Evolutionary conservation across 2,888 invertebrate species (phyloP).

Genomic region (Sminthurides aquaticus): DNA sequence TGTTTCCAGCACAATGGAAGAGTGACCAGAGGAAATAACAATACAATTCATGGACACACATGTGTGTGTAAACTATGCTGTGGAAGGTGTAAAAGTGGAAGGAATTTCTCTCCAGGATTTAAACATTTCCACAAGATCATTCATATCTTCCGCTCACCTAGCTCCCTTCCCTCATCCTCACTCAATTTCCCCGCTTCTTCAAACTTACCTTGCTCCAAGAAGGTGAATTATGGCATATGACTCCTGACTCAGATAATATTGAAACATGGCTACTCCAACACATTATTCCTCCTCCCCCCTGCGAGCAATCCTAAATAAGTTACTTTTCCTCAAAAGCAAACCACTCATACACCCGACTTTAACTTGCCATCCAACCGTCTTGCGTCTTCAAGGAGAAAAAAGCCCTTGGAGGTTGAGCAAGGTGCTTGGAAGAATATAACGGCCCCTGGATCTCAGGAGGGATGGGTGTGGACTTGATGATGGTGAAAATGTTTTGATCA

Average conservation of each 20-base stretch:
- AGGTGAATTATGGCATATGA: not conserved
- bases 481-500: not conserved
- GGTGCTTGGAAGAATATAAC: no score
- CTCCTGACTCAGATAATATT: not conserved
- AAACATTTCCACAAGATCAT: not conserved
- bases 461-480: not conserved
- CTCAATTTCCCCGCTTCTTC: no score
- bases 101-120: not conserved
- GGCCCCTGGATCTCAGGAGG: not conserved
- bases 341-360: no score
- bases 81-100: constrained; percentile 3
- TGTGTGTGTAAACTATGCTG: not conserved
- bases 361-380: no score
- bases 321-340: not conserved
- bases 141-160: not conserved
- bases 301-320: not conserved
- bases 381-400: no score
- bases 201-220: no score
- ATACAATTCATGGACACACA: not conserved
- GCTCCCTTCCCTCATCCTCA: no score
- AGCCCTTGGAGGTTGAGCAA: no score
- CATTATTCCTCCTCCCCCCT: not conserved
- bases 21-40: constrained; percentile 8
- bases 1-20: not conserved
- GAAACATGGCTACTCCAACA: not conserved